These are phyloP conservation scores for Amitus sp. DNA, from an alignment of 2,888 invertebrate species.

Conservation along the genomic window DNA sequence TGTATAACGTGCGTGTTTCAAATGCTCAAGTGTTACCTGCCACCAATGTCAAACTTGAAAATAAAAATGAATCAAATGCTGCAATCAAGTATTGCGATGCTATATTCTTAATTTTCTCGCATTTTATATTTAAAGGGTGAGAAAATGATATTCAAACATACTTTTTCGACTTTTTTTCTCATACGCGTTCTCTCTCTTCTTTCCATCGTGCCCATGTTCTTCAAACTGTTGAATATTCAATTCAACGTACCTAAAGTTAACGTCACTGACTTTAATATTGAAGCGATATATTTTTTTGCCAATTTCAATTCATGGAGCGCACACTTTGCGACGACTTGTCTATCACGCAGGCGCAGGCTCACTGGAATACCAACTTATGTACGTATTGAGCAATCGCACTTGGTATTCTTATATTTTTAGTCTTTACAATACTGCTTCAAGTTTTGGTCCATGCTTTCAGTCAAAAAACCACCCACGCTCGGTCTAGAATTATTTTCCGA, in stretches of 20 bases:
- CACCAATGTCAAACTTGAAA: background rate
- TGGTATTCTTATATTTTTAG: constrained; percentile 37
- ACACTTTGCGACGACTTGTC: constrained; percentile 28
- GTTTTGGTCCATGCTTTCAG: constrained; percentile 22
- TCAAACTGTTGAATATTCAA: constrained; percentile 29
- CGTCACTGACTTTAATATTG: constrained; percentile 18
- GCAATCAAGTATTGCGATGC: too few relatives aligned
- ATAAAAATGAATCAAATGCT: background rate
- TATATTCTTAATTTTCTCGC: too few relatives aligned
- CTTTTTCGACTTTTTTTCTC: constrained; percentile 55
- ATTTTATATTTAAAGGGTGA: too few relatives aligned
- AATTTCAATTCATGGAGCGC: constrained; percentile 22
- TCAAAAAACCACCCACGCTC: constrained; percentile 16
- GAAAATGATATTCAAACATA: constrained; percentile 50
- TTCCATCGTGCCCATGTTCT: constrained; percentile 55
- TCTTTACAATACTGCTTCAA: constrained; percentile 35
- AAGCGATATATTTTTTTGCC: constrained; percentile 12
- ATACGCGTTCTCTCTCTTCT: constrained; percentile 54
- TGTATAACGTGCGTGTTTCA: background rate
- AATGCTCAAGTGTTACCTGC: background rate
- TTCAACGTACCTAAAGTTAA: constrained; percentile 4
- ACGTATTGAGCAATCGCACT: constrained; percentile 35
- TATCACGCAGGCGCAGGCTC: constrained; percentile 36
- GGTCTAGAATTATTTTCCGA: background rate
- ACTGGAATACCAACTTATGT: constrained; percentile 38